A percentile compares a stretch with the other conserved stretches of the same genome.
Conservation (phyloP, 2,797 vertebrate genomes). For the Rhodeus uyekii region DNA sequence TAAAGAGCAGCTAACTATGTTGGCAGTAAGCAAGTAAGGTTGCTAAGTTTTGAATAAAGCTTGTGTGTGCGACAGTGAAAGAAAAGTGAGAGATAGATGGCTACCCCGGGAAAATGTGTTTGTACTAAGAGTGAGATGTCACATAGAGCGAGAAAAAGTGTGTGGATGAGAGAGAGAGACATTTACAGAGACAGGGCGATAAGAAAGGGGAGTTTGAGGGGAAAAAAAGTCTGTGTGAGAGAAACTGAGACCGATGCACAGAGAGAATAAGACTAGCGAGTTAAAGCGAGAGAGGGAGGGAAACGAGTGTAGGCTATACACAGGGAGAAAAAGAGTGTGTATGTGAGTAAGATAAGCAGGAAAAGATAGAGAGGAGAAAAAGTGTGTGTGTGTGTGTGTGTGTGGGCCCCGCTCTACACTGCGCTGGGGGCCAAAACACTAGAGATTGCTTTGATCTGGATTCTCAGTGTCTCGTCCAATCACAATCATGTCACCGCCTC, state of each 20-base stretch:
- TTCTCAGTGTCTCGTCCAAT: conserved; percentile 84
- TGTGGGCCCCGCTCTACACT: conserved; percentile 74
- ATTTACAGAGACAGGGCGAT: conserved; percentile 29
- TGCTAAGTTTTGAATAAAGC: background rate
- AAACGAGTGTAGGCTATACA: background rate
- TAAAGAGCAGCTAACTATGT: background rate
- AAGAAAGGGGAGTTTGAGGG: conserved; percentile 31
- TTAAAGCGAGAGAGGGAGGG: conserved; percentile 14
- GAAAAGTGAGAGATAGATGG: background rate
- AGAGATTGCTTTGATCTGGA: conserved; percentile 87
- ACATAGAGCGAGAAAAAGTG: conserved; percentile 11
- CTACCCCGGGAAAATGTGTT: conserved; percentile 3
- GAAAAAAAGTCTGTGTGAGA: conserved; percentile 44
- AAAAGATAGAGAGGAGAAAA: conserved; percentile 42
- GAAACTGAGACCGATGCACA: conserved; percentile 61
- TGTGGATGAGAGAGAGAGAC: conserved; percentile 21
- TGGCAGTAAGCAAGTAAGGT: background rate
- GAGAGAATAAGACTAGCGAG: conserved; percentile 17
- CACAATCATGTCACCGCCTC: conserved; percentile 82
- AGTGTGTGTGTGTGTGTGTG: conserved; percentile 63
- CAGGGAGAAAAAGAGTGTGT: conserved; percentile 27
- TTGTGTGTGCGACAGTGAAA: background rate
- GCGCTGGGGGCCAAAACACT: conserved; percentile 84
- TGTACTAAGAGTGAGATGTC: conserved; percentile 30
- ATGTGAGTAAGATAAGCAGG: conserved; percentile 36